Conservation (phyloP, 2,888 invertebrate species). For the Drosophila buzzatii region DNA sequence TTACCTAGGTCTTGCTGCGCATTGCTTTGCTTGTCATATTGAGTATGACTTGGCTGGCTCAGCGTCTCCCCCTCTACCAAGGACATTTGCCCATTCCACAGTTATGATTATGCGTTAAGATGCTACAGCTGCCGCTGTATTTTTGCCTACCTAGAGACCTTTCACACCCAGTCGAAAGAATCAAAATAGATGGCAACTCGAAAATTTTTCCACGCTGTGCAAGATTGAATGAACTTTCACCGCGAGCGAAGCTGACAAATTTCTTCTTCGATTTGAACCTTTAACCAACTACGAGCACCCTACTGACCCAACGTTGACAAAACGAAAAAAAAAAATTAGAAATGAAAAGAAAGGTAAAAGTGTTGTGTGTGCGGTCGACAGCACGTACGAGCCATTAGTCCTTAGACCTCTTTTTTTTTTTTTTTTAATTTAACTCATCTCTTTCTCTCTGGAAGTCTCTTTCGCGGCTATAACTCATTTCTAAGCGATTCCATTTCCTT, state of each 20-base stretch:
- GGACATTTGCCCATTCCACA: slow-evolving; percentile 22
- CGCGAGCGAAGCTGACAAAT: slow-evolving; percentile 65
- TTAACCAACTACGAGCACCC: slow-evolving; percentile 43
- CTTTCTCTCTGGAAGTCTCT: slow-evolving; percentile 10
- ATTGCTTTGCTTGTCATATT: slow-evolving; percentile 32
- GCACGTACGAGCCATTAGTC: slow-evolving; percentile 74
- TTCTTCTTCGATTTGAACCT: slow-evolving; percentile 64
- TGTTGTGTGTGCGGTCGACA: slow-evolving; percentile 54
- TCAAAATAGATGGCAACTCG: slow-evolving; percentile 8
- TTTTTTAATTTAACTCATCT: not conserved
- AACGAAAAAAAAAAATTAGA: slow-evolving; percentile 2
- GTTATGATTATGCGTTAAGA: slow-evolving; percentile 29
- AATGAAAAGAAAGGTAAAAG: slow-evolving; percentile 24
- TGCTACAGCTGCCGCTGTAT: slow-evolving; percentile 49
- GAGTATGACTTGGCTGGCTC: slow-evolving; percentile 9
- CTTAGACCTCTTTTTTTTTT: slow-evolving; percentile 23
- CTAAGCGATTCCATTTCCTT: slow-evolving; percentile 76
- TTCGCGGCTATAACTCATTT: slow-evolving; percentile 68
- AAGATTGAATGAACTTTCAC: slow-evolving; percentile 66
- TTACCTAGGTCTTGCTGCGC: slow-evolving; percentile 8
- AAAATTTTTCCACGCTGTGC: slow-evolving; percentile 51
- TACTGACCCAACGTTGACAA: slow-evolving; percentile 54
- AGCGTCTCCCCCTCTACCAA: slow-evolving; percentile 10
- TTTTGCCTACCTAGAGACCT: slow-evolving; percentile 37
- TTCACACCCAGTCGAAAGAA: slow-evolving; percentile 36